phyloP scores from a whole-genome alignment of 2,888 invertebrate species.

The Eutolmus rufibarbis region DNA sequence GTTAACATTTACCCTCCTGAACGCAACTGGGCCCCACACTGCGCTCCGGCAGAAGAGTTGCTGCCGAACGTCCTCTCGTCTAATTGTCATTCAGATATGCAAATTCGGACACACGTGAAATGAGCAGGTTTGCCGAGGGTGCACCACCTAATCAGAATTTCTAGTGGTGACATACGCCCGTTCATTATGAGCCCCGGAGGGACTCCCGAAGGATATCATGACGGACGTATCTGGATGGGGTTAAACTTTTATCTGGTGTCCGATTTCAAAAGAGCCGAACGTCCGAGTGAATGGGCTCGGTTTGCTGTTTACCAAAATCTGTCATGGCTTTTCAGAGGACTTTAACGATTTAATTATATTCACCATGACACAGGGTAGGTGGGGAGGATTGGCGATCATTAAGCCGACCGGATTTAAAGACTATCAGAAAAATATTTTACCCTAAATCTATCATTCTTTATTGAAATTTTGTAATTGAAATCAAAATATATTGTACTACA shows the following conservation, averaged over 20 bases:
- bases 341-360: conserved; percentile 25
- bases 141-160: conserved; percentile 11
- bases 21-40: neutral
- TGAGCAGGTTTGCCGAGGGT: conserved; percentile 29
- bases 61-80: neutral
- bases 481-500: too few species aligned
- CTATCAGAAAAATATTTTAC: neutral
- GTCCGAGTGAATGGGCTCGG: neutral
- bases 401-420: neutral
- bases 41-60: neutral
- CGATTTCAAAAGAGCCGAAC: conserved; percentile 4
- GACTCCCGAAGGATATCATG: conserved; percentile 17
- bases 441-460: neutral
- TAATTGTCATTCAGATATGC: conserved; percentile 41
- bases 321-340: conserved; percentile 8
- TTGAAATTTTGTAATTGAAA: neutral
- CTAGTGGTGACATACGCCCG: conserved; percentile 36
- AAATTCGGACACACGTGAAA: conserved; percentile 36
- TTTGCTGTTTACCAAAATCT: conserved; percentile 28
- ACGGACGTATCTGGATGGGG: conserved; percentile 11
- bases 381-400: neutral
- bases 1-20: conserved; percentile 40
- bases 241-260: conserved; percentile 38
- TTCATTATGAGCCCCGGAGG: conserved; percentile 21
- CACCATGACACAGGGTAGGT: neutral